Base-by-base conservation (phyloP, 2,113 vertebrate genomes). In the Colossoma macropomum region DNA sequence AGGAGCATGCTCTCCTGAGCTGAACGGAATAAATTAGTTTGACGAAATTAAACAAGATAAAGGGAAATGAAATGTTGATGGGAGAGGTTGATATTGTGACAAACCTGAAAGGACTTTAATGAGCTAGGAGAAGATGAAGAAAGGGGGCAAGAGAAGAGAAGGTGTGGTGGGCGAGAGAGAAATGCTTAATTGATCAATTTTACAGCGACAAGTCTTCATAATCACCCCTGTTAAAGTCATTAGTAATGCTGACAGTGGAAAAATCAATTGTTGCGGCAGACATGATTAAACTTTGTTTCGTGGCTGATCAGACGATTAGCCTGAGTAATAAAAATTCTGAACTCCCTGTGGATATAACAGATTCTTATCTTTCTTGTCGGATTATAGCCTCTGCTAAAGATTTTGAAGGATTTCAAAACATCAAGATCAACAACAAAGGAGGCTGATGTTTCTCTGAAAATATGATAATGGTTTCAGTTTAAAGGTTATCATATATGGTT, bases 281-380 rank as follows among this genome's bases (percentile, higher is more conserved):
- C n/a, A 21, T 75, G 72, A 75, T 87, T 82, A 85, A 30, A 66
- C 65, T 79, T 84, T 41, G 65, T 76, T 70, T 73, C 41, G 41
- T 52, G 68, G 50, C 41, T 59, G 73, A 87, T 85, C 68, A 30
- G 28, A 69, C 62, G 62, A 73, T 86, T 82, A 60, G 78, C 41
- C 56, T 71, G 52, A 60, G 69, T 68, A 72, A 34, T 83, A 83
- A 83, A 75, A 83, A 77, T 48, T 83, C 52, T 23, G 4, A 27
- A 45, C 7, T 71, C 27, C 38, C 81, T 71, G 38, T 70, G 32
- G 56, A 21, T 76, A 70, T 68, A 70, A 77, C 68, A 41, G 8
- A 71, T 71, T 71, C 30, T 1, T 17, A 69, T 38, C 32, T 34
- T 1, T 69, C 38, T 45, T 45, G 34, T n/a, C 15, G 21, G 10